phyloP scores from a whole-genome alignment of 2,888 invertebrate species.

The Synanthedon myopaeformis region DNA sequence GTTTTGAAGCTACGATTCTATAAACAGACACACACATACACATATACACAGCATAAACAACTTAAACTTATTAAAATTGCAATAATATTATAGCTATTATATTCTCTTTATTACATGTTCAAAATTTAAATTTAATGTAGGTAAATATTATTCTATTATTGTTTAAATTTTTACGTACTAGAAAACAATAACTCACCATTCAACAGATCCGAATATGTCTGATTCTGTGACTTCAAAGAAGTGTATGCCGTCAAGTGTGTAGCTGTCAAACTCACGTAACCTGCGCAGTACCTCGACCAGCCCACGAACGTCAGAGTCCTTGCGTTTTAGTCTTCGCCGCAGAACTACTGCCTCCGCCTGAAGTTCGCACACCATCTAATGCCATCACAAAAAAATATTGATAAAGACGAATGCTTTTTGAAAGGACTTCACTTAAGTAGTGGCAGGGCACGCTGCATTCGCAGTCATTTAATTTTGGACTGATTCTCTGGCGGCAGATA shows the following conservation, averaged over 20 bases:
- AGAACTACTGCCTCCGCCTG: slow-evolving; percentile 38
- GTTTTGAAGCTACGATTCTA: too few relatives aligned
- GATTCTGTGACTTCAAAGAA: slow-evolving; percentile 65
- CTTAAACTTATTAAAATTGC: too few relatives aligned
- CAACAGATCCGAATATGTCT: slow-evolving; percentile 45
- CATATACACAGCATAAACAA: too few relatives aligned
- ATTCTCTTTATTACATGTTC: background rate
- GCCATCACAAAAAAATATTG: background rate
- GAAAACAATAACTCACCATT: slow-evolving; percentile 32
- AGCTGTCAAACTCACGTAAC: slow-evolving; percentile 56
- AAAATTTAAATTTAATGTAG: background rate
- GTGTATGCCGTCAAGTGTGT: slow-evolving; percentile 62
- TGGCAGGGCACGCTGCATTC: too few relatives aligned
- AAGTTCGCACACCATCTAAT: slow-evolving; percentile 41
- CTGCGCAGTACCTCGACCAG: slow-evolving; percentile 66
- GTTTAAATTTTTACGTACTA: background rate
- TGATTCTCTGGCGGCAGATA: too few relatives aligned
- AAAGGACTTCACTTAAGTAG: too few relatives aligned
- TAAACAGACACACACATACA: too few relatives aligned
- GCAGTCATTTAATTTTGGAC: too few relatives aligned
- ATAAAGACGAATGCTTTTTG: too few relatives aligned
- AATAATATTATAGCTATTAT: too few relatives aligned
- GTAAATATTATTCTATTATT: background rate
- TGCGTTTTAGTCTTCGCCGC: slow-evolving; percentile 50
- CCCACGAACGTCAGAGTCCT: slow-evolving; percentile 63